These are phyloP conservation scores for Pelecanus crispus DNA, from an alignment of 2,113 vertebrate genomes.

Conservation along the genomic window DNA sequence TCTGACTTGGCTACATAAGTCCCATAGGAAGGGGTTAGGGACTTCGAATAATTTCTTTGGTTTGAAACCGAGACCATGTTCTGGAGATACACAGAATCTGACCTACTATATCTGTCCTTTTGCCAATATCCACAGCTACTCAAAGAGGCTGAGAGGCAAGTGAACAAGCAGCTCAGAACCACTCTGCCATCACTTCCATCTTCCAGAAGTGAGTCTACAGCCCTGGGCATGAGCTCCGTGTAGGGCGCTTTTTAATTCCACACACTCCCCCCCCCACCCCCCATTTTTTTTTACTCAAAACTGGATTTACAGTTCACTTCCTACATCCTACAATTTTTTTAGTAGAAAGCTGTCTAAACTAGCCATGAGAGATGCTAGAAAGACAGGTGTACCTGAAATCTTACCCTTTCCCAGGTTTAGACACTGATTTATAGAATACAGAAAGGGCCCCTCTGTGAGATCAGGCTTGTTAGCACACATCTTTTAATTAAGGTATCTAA, in stretches of 20 bases:
- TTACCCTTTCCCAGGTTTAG: not conserved
- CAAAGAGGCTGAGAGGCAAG: not conserved
- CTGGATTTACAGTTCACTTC: not conserved
- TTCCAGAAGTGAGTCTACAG: not conserved
- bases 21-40: not conserved
- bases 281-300: not conserved
- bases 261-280: no score
- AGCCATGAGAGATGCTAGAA: not conserved
- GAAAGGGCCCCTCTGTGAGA: not conserved
- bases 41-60: not conserved
- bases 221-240: rapidly evolving
- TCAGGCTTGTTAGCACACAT: not conserved
- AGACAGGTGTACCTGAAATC: not conserved
- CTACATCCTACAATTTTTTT: not conserved
- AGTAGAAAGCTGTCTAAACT: not conserved
- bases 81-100: not conserved
- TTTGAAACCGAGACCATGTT: not conserved
- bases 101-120: not conserved
- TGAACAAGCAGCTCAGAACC: not conserved
- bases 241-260: not conserved
- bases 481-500: not conserved
- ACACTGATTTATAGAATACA: not conserved
- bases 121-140: not conserved
- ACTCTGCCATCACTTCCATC: not conserved
- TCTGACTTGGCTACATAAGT: not conserved